Evolutionary conservation across 2,113 vertebrate genomes (phyloP), one percentile per base, ranked within the genome.

Genomic region (Lepisosteus oculatus): DNA sequence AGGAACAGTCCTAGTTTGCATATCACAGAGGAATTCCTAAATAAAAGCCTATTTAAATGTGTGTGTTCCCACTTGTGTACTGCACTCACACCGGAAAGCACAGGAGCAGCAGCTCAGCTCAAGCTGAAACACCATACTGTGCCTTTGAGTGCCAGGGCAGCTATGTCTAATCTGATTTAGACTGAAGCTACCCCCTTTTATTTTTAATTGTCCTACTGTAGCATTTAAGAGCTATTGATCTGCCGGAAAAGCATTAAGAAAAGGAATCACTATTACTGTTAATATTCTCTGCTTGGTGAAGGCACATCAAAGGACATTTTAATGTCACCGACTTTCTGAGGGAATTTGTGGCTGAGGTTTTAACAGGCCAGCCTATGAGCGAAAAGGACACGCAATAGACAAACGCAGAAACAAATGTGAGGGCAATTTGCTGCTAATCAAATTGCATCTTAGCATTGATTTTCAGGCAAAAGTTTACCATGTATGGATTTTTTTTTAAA

Each of bases 231-330:
- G 93, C 93, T 96, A 97, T 97, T 97, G 95, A 98, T 98, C 94
- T 92, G 84, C 90, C 83, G 87, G 93, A 95, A 95, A 95, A 95
- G 92, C 95, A 96, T 95, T 94, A 95, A 95, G 94, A 94, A 95
- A 87, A 92, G 87, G 94, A 96, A 96, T 98, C 95, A 94, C 94
- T 94, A 94, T 96, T 96, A 95, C 94, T 93, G 94, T 96, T 96
- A 94, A 95, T 95, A 94, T 95, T 94, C 93, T 93, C 93, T 95
- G 94, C 95, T 95, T 96, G 95, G 93, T 85, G 90, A 97, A 95
- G 96, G 92, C 93, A 95, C 96, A 97, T 96, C 95, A 98, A 98
- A 98, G 96, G 95, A 97, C 95, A 98, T 96, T 95, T 98, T 97
- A 98, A 98, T 98, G 97, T 98, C 95, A 98, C 88, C 79, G 92